Evolutionary conservation across 1,140 invertebrate species (phyloP).

Genomic region (Psilanteris sp.): DNA sequence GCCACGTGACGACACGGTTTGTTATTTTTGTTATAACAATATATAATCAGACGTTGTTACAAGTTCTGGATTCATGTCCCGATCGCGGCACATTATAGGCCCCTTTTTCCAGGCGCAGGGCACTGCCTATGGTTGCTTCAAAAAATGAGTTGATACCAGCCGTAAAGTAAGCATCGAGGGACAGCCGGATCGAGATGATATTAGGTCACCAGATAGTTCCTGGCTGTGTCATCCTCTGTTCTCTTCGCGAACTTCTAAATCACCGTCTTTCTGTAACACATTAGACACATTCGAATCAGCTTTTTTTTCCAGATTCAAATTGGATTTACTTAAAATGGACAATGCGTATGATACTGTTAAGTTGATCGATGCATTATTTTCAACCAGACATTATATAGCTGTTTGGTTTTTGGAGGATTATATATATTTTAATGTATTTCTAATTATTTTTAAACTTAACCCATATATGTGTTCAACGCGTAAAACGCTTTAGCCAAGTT

Average conservation of each 20-base stretch:
- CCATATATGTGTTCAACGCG: no score
- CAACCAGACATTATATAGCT: no score
- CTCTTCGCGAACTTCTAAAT: conserved; percentile 18
- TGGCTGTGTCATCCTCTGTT: conserved; percentile 67
- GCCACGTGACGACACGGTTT: conserved; percentile 10
- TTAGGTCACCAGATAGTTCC: conserved; percentile 74
- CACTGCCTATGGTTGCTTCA: conserved; percentile 90
- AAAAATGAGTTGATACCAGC: conserved; percentile 90
- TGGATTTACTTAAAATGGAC: no score
- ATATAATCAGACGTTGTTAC: conserved; percentile 28
- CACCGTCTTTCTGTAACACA: conserved; percentile 32
- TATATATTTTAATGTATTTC: no score
- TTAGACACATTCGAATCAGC: no score
- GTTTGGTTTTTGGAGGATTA: no score
- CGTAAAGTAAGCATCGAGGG: conserved; percentile 90
- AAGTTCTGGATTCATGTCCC: conserved; percentile 85
- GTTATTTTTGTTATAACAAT: conserved; percentile 41
- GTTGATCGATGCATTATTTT: no score
- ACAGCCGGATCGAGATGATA: conserved; percentile 61
- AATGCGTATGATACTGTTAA: no score
- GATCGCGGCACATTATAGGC: conserved; percentile 85
- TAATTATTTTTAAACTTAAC: no score
- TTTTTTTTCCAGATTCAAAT: no score
- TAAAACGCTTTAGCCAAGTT: no score
- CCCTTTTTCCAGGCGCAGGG: conserved; percentile 74